phyloP scores from a whole-genome alignment of 2,888 invertebrate species.

The Ischnura elegans region DNA sequence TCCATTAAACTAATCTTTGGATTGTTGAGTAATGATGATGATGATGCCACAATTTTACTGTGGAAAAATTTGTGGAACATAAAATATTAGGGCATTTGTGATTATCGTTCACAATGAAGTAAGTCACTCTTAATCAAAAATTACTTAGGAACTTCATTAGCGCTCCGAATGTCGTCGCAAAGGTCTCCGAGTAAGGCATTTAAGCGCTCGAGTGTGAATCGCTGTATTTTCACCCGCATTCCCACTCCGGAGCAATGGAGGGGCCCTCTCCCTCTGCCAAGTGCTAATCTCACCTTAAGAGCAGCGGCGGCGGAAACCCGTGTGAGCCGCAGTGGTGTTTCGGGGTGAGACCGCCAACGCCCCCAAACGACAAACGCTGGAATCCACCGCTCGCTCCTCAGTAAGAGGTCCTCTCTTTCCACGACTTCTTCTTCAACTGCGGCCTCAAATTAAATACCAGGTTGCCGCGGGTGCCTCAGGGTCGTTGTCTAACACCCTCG shows the following conservation, averaged over 20 bases:
- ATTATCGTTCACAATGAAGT: no score
- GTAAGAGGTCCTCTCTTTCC: neutral
- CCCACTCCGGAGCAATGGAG: neutral
- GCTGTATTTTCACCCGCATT: neutral
- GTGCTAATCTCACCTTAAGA: constrained; percentile 4
- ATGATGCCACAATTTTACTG: no score
- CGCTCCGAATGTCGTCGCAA: neutral
- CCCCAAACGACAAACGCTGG: neutral
- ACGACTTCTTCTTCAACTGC: neutral
- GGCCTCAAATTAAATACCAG: neutral
- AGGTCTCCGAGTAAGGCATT: neutral
- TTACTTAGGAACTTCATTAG: neutral
- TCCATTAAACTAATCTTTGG: no score
- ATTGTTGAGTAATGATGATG: no score
- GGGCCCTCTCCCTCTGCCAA: no score
- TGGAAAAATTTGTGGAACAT: no score
- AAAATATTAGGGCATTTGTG: no score
- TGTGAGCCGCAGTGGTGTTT: neutral
- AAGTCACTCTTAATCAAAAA: neutral
- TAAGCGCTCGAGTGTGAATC: neutral
- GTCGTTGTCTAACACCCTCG: neutral
- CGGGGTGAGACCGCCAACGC: neutral
- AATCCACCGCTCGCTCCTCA: neutral
- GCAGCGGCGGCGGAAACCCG: neutral
- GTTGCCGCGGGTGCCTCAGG: neutral